Base-by-base conservation (phyloP, 2,797 vertebrate genomes). In the Sciurus vulgaris region DNA sequence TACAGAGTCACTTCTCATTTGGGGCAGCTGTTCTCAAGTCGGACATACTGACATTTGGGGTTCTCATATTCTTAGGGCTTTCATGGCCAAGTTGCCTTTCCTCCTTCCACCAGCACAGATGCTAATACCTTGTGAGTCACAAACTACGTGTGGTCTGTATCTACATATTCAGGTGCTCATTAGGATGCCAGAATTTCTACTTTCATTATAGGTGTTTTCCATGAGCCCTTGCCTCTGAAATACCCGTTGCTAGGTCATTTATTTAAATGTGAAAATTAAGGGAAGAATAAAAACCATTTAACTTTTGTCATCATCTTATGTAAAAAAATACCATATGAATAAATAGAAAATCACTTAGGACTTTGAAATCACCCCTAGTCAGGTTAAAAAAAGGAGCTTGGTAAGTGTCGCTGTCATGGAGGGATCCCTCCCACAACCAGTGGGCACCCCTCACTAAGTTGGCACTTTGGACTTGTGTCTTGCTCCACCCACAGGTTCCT, bases 331-430 rank as follows among this genome's bases (percentile, higher is more conserved):
- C 41, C 18, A 24, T 65, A 72, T 59, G 28, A 92, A 72, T 91
- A 72, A 78, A 33, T 61, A 89, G 33, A 61, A 90, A 93, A 85
- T 88, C 49, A 63, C 26, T 17, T 14, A 26, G 20, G n/a, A 85
- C 47, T 87, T 59, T 79, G 18, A 82, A 69, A 73, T 93, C 17
- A 87, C 4, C 7, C 18, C 33, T 33, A 35, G 1, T 94, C 13
- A 49, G 79, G 7, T 84, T 74, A 83, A 35, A 65, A 94, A 93
- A 94, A 72, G 26, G 35, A 86, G 82, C 28, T 92, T 92, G 63
- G 20, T 54, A 14, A 59, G 35, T 90, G 54, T 91, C 61, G 38
- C 86, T 72, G 18, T 85, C 38, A 35, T 47, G 26, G 70, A 73
- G 15, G 63, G 24, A 78, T 59, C 15, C 44, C 18, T 84, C 82